Percentiles rank a stretch among this genome's conserved stretches.
phyloP scores from a whole-genome alignment of 2,888 invertebrate genomes.

The Lycophotia porphyrea region DNA sequence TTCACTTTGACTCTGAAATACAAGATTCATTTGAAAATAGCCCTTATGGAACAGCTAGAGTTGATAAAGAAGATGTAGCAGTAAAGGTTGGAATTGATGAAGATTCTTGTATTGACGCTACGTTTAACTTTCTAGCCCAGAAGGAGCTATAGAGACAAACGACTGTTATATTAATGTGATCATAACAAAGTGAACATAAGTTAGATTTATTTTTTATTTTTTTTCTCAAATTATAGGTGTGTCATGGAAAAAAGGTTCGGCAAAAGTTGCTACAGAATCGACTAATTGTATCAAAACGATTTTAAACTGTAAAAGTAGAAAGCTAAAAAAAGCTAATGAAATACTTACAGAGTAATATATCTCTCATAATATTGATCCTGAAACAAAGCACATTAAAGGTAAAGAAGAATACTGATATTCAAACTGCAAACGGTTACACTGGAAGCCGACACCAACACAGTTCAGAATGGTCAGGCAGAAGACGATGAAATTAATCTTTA shows the following conservation, averaged over 20 bases:
- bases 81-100: not conserved
- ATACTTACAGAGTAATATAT: slow-evolving; percentile 89
- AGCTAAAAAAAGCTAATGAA: no score
- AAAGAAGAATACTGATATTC: not conserved
- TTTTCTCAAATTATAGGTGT: not conserved
- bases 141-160: not conserved
- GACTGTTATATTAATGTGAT: not conserved
- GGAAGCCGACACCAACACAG: not conserved
- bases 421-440: not conserved
- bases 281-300: not conserved
- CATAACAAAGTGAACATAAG: not conserved
- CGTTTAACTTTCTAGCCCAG: not conserved
- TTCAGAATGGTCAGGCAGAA: not conserved
- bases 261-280: not conserved
- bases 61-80: not conserved
- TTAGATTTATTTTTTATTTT: no score
- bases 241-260: not conserved
- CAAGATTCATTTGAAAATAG: not conserved
- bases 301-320: no score
- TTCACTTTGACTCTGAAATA: slow-evolving; percentile 89
- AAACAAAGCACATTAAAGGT: slow-evolving; percentile 70
- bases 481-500: slow-evolving; percentile 7
- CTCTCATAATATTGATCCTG: slow-evolving; percentile 88
- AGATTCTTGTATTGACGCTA: no score
- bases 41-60: no score